Evolutionary conservation across 2,113 vertebrate species (phyloP).

Genomic region (Microcebus ravelobensis): DNA sequence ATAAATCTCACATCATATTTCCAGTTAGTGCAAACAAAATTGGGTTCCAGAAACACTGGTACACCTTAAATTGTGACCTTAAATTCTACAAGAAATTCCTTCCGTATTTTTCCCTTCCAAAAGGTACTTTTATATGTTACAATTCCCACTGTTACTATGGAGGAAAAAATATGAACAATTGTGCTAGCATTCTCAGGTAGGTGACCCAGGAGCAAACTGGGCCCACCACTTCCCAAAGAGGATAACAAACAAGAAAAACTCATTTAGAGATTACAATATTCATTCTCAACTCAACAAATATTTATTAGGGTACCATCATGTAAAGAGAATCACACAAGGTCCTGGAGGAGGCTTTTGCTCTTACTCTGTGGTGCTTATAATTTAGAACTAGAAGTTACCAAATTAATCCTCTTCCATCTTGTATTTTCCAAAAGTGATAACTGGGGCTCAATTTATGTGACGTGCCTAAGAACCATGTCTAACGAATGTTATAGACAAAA

Average conservation of each 20-base stretch:
- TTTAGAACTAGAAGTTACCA: not conserved
- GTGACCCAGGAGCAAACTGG: not conserved
- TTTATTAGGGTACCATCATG: not conserved
- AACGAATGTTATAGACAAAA: not conserved
- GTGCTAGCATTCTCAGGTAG: slow-evolving; percentile 56
- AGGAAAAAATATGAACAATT: slow-evolving; percentile 48
- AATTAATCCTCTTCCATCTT: not conserved
- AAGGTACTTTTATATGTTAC: slow-evolving; percentile 12
- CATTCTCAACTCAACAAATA: not conserved
- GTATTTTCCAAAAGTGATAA: not conserved
- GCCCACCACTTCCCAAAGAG: not conserved
- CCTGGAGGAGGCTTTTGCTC: not conserved
- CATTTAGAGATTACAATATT: not conserved
- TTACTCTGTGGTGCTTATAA: not conserved
- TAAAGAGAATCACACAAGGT: not conserved
- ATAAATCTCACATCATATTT: slow-evolving; percentile 58
- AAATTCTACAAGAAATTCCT: slow-evolving; percentile 72
- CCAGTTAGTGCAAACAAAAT: slow-evolving; percentile 55
- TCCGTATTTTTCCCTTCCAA: not conserved
- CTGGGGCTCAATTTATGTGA: not conserved
- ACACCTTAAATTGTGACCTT: not conserved
- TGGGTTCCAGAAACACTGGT: slow-evolving; percentile 56
- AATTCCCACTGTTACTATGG: slow-evolving; percentile 26
- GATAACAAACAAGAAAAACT: not conserved
- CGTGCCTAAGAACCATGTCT: not conserved